A percentile compares a stretch with the other conserved stretches of the same genome.
phyloP scores from a whole-genome alignment of 2,113 vertebrate genomes.

The Nanorana parkeri region DNA sequence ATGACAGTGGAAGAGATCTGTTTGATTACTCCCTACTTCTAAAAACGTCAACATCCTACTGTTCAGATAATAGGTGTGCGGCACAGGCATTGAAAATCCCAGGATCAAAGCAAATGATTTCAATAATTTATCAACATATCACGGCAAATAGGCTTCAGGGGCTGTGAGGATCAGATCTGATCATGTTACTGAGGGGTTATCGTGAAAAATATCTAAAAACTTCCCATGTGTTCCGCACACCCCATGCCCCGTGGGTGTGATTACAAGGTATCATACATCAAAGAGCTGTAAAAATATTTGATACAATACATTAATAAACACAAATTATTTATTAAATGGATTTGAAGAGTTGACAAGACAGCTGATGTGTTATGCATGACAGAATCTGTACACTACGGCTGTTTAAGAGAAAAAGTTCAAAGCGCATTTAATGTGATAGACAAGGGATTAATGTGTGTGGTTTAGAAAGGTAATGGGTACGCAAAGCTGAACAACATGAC shows the following conservation, averaged over 20 bases:
- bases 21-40: slow-evolving; percentile 41
- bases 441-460: slow-evolving; percentile 24
- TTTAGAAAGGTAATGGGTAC: slow-evolving; percentile 7
- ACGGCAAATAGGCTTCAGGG: slow-evolving; percentile 64
- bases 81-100: slow-evolving; percentile 58
- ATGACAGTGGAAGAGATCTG: slow-evolving; percentile 6
- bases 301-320: slow-evolving; percentile 67
- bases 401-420: slow-evolving; percentile 3
- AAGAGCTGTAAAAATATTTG: slow-evolving; percentile 66
- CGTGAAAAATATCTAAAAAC: slow-evolving; percentile 52
- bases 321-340: slow-evolving; percentile 61
- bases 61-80: slow-evolving; percentile 57
- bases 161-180: slow-evolving; percentile 66
- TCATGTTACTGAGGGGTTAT: slow-evolving; percentile 63
- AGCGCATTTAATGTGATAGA: slow-evolving; percentile 30
- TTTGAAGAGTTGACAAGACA: slow-evolving; percentile 42
- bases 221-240: slow-evolving; percentile 63
- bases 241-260: slow-evolving; percentile 64
- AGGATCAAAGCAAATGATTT: slow-evolving; percentile 71
- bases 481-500: slow-evolving; percentile 35
- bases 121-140: slow-evolving; percentile 74
- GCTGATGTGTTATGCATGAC: slow-evolving; percentile 41
- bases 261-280: slow-evolving; percentile 67
- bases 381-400: slow-evolving; percentile 34
- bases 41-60: slow-evolving; percentile 52